These are phyloP conservation scores for Upupa epops DNA, from an alignment of 2,113 vertebrate species.

Conservation along the genomic window DNA sequence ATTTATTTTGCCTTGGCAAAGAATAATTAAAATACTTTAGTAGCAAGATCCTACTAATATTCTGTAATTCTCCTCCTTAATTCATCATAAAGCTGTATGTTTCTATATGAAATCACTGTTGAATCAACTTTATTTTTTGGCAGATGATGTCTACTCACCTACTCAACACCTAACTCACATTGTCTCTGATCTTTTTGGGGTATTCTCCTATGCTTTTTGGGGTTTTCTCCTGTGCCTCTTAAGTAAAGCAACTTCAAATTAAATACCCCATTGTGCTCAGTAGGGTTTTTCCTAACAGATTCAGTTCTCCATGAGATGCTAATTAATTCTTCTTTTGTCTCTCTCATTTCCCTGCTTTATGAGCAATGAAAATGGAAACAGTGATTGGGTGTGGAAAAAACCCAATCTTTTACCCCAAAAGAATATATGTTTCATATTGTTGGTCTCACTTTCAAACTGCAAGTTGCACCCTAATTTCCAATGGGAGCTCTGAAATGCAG, in stretches of 20 bases:
- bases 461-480: neutral
- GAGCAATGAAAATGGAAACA: neutral
- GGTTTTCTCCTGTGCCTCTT: neutral
- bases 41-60: neutral
- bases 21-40: slow-evolving; percentile 32
- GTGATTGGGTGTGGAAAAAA: neutral
- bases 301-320: neutral
- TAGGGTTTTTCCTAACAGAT: neutral
- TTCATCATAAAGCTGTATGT: neutral
- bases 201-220: neutral
- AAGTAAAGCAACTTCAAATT: neutral
- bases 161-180: neutral
- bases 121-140: neutral
- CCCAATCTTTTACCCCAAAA: neutral
- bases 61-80: neutral
- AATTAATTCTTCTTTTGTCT: neutral
- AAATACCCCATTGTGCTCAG: neutral
- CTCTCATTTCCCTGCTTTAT: neutral
- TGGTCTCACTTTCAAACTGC: neutral
- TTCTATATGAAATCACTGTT: neutral
- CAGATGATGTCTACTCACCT: neutral
- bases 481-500: neutral
- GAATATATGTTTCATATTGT: neutral
- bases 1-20: neutral
- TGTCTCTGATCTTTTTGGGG: neutral